Evolutionary conservation across 2,797 vertebrate genomes (phyloP).

Genomic region (Crossoptilon crossoptilon): DNA sequence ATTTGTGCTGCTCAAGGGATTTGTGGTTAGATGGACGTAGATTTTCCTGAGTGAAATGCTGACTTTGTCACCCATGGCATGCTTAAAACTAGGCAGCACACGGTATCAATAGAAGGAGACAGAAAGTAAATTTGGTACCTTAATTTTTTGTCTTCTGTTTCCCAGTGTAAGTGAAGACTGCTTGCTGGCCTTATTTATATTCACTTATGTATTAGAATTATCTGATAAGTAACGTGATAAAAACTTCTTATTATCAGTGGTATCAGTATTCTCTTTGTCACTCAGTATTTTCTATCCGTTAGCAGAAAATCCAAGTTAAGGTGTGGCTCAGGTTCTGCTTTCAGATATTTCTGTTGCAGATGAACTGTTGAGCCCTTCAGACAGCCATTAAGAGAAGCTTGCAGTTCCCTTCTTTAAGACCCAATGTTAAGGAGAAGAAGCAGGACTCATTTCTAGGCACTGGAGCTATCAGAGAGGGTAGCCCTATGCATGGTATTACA

Average conservation of each 20-base stretch:
- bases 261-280: not conserved
- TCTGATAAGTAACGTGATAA: not conserved
- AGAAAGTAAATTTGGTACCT: not conserved
- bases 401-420: not conserved
- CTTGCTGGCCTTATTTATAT: not conserved
- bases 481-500: not conserved
- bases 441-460: not conserved
- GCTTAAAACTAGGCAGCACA: not conserved
- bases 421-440: not conserved
- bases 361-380: not conserved
- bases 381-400: not conserved
- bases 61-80: not conserved
- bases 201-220: not conserved
- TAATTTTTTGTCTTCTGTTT: not conserved
- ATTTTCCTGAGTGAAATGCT: not conserved
- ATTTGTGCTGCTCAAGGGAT: not conserved
- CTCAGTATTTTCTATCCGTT: not conserved
- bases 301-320: not conserved
- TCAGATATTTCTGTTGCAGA: not conserved
- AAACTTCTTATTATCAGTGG: not conserved
- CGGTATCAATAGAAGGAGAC: accelerated
- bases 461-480: not conserved
- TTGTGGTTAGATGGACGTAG: not conserved
- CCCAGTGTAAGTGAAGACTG: not conserved
- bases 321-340: not conserved